Conservation (phyloP, 2,113 vertebrate species). For the Salvelinus fontinalis region DNA sequence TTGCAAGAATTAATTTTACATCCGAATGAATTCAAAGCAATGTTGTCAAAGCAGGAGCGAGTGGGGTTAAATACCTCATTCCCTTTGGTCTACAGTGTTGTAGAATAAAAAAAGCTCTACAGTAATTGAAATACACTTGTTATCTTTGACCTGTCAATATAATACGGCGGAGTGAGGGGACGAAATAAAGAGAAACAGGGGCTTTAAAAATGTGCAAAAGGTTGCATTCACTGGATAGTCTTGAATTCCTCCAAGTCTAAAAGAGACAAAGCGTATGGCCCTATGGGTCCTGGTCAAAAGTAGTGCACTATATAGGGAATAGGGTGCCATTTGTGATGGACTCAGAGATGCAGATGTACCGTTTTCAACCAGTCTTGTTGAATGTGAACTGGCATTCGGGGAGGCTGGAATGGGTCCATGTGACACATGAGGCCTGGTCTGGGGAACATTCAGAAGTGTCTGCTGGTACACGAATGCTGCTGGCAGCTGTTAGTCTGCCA, state of each 20-base stretch:
- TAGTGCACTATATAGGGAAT: no score
- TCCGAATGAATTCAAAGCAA: slow-evolving; percentile 74
- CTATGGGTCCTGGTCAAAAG: no score
- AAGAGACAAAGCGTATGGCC: no score
- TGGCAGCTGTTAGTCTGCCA: slow-evolving; percentile 71
- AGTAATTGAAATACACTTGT: slow-evolving; percentile 63
- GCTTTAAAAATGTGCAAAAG: slow-evolving; percentile 27
- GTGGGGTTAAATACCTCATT: slow-evolving; percentile 71
- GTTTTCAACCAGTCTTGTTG: slow-evolving; percentile 50
- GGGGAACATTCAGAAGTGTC: slow-evolving; percentile 69
- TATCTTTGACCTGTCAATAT: slow-evolving; percentile 66
- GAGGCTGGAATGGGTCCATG: slow-evolving; percentile 64
- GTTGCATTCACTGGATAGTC: slow-evolving; percentile 1
- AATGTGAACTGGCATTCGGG: slow-evolving; percentile 50
- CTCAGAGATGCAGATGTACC: slow-evolving; percentile 25
- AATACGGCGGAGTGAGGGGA: slow-evolving; percentile 48
- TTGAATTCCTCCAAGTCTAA: background rate
- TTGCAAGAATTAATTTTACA: slow-evolving; percentile 75
- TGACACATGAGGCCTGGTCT: slow-evolving; percentile 71
- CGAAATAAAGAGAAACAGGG: slow-evolving; percentile 21
- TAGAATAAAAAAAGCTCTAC: slow-evolving; percentile 36
- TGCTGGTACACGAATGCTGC: slow-evolving; percentile 65
- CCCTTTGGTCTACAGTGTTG: slow-evolving; percentile 67
- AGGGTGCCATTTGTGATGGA: background rate
- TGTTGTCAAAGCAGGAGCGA: slow-evolving; percentile 72